Conservation (phyloP, 2,113 vertebrate species). For the Tapirus terrestris region DNA sequence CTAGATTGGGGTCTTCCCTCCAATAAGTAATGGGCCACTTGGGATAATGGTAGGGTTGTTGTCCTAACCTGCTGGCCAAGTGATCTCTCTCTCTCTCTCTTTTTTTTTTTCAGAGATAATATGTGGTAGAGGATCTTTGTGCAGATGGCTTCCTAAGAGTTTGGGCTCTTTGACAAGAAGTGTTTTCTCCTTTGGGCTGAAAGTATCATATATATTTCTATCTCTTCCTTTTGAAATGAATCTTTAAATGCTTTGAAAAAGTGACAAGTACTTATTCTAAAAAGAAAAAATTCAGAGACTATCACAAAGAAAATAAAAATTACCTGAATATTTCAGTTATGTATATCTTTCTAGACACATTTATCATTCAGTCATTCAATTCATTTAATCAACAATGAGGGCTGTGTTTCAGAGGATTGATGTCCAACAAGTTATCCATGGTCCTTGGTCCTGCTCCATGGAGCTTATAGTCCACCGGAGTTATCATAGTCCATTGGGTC, state of each 20-base stretch:
- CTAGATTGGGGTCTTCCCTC: neutral
- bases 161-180: neutral
- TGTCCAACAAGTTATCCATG: neutral
- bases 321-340: neutral
- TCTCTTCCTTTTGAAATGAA: neutral
- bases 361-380: neutral
- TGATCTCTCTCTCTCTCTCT: neutral
- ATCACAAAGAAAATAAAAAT: slow-evolving; percentile 7
- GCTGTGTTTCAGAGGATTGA: neutral
- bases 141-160: neutral
- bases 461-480: neutral
- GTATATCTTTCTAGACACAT: neutral
- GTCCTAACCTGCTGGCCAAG: neutral
- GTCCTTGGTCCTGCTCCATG: neutral
- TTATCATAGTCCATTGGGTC: neutral
- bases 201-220: neutral
- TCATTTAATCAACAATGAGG: neutral
- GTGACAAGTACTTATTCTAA: neutral
- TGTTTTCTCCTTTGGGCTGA: neutral
- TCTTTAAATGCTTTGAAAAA: neutral
- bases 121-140: neutral
- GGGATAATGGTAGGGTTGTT: neutral
- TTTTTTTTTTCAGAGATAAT: neutral
- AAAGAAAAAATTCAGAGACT: slow-evolving; percentile 7
- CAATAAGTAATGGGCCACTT: neutral